Evolutionary conservation across 2,888 invertebrate genomes (phyloP).

Genomic region (Scaptomyza flava): DNA sequence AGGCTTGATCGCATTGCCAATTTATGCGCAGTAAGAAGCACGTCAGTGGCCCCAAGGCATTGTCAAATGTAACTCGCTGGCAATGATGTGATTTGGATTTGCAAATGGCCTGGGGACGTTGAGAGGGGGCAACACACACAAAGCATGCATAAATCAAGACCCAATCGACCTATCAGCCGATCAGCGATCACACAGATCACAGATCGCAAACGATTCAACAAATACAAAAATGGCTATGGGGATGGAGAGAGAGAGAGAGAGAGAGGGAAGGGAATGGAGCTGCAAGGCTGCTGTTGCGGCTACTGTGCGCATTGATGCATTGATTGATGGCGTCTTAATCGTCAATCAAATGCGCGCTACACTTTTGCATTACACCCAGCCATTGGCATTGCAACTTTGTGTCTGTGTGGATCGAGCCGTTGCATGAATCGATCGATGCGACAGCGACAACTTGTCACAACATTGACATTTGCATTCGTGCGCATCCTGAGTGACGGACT

Average conservation of each 20-base stretch:
- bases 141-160: conserved; percentile 76
- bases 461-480: conserved; percentile 78
- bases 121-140: conserved; percentile 33
- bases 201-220: conserved; percentile 24
- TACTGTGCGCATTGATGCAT: conserved; percentile 73
- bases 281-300: conserved; percentile 28
- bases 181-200: conserved; percentile 42
- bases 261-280: not conserved
- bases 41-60: conserved; percentile 71
- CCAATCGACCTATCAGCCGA: conserved; percentile 60
- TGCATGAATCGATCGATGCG: conserved; percentile 25
- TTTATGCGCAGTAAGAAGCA: conserved; percentile 71
- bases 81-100: conserved; percentile 80
- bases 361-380: conserved; percentile 69
- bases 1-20: conserved; percentile 55
- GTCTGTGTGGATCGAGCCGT: conserved; percentile 6
- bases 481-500: conserved; percentile 74
- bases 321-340: conserved; percentile 84
- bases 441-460: conserved; percentile 73
- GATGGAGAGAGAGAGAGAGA: conserved; percentile 12
- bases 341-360: conserved; percentile 83
- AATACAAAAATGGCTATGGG: conserved; percentile 1
- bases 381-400: conserved; percentile 40
- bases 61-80: conserved; percentile 75
- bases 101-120: conserved; percentile 64